Conservation (phyloP, 2,113 vertebrate species). For the Epinephelus fuscoguttatus region DNA sequence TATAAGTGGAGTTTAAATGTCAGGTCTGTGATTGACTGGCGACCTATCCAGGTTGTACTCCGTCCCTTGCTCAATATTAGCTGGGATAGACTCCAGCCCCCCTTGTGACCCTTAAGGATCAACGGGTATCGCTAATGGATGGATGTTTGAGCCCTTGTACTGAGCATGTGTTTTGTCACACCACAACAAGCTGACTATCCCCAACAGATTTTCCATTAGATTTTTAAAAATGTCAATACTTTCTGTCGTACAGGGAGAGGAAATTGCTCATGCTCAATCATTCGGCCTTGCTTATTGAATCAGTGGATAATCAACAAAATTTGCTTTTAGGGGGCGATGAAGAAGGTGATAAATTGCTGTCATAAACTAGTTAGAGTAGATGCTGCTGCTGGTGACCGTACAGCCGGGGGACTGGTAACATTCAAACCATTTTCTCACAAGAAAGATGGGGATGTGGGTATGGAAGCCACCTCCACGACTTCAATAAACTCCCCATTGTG, state of each 20-base stretch:
- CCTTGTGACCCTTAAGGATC: no score
- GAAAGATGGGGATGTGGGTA: conserved; percentile 43
- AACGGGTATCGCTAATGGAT: background rate
- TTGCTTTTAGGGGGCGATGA: conserved; percentile 51
- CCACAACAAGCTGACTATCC: conserved; percentile 1
- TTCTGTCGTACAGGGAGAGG: conserved; percentile 32
- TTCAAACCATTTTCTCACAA: conserved; percentile 48
- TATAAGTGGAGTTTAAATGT: background rate
- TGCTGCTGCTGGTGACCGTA: conserved; percentile 59
- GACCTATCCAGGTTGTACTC: background rate
- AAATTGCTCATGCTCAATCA: conserved; percentile 57
- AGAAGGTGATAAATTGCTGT: conserved; percentile 72
- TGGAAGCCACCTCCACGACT: conserved; percentile 48
- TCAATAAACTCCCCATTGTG: conserved; percentile 72
- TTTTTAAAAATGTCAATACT: conserved; percentile 18
- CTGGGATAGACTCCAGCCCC: background rate
- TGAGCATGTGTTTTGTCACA: conserved; percentile 14
- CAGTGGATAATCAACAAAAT: conserved; percentile 65
- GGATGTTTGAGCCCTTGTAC: background rate
- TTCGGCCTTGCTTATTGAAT: conserved; percentile 68
- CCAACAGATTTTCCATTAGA: background rate
- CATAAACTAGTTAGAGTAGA: conserved; percentile 61
- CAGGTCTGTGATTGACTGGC: background rate
- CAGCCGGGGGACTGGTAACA: conserved; percentile 47
- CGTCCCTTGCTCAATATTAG: background rate